Percentiles rank a stretch among this genome's conserved stretches.
Conservation (phyloP, 2,888 invertebrate genomes). For the Auanema sp. region DNA sequence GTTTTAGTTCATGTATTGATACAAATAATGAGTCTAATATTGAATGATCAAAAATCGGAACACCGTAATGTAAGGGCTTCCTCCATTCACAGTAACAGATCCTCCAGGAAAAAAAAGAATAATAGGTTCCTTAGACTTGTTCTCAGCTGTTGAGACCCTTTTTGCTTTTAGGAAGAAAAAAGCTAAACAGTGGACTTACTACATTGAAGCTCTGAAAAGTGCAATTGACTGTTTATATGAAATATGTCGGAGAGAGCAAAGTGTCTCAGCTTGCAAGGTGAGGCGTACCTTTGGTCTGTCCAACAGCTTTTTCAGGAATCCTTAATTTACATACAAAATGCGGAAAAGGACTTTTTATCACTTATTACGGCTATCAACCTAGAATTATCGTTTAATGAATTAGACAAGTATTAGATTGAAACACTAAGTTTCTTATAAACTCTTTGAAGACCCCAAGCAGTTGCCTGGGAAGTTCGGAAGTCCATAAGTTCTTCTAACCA, state of each 20-base stretch:
- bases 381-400: constrained; percentile 90
- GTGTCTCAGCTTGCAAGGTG: constrained; percentile 81
- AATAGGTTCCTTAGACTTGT: constrained; percentile 8
- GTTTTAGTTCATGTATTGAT: no score
- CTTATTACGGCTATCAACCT: constrained; percentile 89
- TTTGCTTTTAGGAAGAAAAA: constrained; percentile 39
- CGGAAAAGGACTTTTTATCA: constrained; percentile 88
- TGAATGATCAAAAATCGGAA: not conserved
- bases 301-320: constrained; percentile 75
- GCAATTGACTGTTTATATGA: constrained; percentile 93
- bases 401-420: no score
- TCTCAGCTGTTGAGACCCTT: not conserved
- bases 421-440: constrained; percentile 21
- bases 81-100: constrained; percentile 14
- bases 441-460: constrained; percentile 74
- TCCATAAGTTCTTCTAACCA: constrained; percentile 67
- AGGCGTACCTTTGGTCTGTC: not conserved
- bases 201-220: constrained; percentile 89
- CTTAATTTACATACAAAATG: constrained; percentile 88
- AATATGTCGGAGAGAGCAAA: constrained; percentile 91
- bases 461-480: constrained; percentile 94
- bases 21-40: no score
- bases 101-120: constrained; percentile 9
- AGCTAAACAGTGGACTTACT: constrained; percentile 89
- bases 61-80: constrained; percentile 7